Evolutionary conservation across 2,113 vertebrate species (phyloP).

Genomic region (Ophiodon elongatus): DNA sequence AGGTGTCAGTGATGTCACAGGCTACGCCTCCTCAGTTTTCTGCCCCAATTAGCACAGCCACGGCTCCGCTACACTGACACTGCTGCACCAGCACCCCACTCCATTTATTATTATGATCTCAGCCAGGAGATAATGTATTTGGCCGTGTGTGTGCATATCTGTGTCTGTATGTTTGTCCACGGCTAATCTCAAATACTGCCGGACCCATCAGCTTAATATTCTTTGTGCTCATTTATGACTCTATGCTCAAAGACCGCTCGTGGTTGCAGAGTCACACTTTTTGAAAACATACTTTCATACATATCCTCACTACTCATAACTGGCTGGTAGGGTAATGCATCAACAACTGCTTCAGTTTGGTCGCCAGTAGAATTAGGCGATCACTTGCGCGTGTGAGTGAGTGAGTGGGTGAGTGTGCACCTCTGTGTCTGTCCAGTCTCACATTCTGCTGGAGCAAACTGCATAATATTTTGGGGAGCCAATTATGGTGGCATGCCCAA

Average conservation of each 20-base stretch:
- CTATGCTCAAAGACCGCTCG: neutral
- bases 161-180: neutral
- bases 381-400: too few species aligned
- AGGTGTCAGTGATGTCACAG: neutral
- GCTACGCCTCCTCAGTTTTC: conserved; percentile 13
- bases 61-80: neutral
- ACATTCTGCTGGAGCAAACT: too few species aligned
- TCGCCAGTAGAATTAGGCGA: too few species aligned
- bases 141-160: neutral
- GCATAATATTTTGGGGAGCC: too few species aligned
- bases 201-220: neutral
- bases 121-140: neutral
- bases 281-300: neutral
- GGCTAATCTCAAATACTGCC: neutral
- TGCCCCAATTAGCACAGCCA: conserved; percentile 49
- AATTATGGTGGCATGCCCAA: too few species aligned
- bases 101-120: neutral
- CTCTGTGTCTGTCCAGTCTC: too few species aligned
- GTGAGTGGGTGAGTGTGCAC: too few species aligned
- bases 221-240: neutral
- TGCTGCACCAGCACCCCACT: neutral
- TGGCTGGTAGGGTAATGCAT: neutral
- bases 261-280: neutral
- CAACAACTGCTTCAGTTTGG: too few species aligned
- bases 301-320: neutral